Percentiles rank a stretch among this genome's conserved stretches.
phyloP scores from a whole-genome alignment of 2,113 vertebrate genomes.

The Cervus canadensis region DNA sequence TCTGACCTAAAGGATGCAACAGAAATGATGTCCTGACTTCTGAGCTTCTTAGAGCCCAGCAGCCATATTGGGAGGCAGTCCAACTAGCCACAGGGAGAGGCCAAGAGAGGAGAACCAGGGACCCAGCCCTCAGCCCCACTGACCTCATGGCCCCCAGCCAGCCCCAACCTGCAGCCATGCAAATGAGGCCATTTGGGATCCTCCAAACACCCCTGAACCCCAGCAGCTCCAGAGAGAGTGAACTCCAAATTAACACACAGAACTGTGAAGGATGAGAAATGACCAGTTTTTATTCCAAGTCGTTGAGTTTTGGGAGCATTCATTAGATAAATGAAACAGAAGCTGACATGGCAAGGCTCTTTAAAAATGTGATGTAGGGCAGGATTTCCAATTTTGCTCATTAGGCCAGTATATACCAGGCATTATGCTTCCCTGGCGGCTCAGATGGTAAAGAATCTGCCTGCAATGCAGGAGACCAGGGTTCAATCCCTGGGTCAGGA shows the following conservation, averaged over 20 bases:
- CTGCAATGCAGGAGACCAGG: not conserved
- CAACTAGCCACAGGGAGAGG: not conserved
- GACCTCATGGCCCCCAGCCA: not conserved
- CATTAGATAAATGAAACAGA: not conserved
- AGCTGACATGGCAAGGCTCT: rapidly evolving
- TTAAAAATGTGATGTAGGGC: too few species aligned
- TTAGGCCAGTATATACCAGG: not conserved
- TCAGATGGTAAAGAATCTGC: not conserved
- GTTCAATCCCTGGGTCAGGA: not conserved
- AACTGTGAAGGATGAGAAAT: rapidly evolving
- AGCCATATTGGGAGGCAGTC: not conserved
- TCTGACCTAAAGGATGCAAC: not conserved
- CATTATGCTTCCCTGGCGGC: not conserved
- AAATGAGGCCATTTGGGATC: not conserved
- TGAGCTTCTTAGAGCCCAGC: not conserved
- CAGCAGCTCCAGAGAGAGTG: rapidly evolving
- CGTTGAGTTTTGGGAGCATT: not conserved
- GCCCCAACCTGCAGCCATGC: rapidly evolving
- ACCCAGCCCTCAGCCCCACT: not conserved
- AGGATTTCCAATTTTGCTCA: not conserved
- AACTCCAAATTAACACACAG: not conserved
- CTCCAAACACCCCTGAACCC: not conserved
- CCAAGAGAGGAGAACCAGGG: not conserved
- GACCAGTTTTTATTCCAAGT: not conserved
- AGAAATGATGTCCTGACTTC: not conserved